Conservation (phyloP, 2,888 invertebrate genomes). For the Volucella inanis region DNA sequence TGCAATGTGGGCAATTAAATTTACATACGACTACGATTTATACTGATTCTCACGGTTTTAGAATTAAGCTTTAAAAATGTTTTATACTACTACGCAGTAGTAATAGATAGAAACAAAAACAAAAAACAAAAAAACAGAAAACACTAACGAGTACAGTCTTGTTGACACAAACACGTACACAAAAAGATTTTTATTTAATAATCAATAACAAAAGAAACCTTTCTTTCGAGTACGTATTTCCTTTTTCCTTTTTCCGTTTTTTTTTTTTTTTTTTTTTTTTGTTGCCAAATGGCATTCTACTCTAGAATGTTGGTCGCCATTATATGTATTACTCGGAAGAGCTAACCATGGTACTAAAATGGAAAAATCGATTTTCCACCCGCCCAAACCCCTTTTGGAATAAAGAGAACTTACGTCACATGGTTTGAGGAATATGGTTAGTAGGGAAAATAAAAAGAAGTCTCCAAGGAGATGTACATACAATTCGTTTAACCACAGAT, state of each 20-base stretch:
- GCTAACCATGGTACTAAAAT: slow-evolving; percentile 32
- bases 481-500: background rate
- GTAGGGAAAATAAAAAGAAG: slow-evolving; percentile 15
- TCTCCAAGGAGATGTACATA: slow-evolving; percentile 1
- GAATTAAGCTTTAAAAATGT: slow-evolving; percentile 6
- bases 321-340: slow-evolving; percentile 53
- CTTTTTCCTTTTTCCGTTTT: slow-evolving; percentile 1
- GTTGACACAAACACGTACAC: slow-evolving; percentile 21
- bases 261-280: slow-evolving; percentile 10
- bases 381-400: slow-evolving; percentile 4
- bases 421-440: slow-evolving; percentile 21
- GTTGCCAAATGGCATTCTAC: slow-evolving; percentile 66
- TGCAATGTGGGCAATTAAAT: slow-evolving; percentile 68
- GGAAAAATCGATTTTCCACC: slow-evolving; percentile 69
- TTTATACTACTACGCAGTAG: slow-evolving; percentile 48
- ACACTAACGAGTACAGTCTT: background rate
- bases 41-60: slow-evolving; percentile 31
- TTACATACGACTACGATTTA: slow-evolving; percentile 50
- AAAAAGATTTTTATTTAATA: slow-evolving; percentile 27
- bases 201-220: slow-evolving; percentile 61
- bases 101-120: too few species aligned
- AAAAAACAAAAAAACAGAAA: slow-evolving; percentile 23
- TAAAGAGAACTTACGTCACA: slow-evolving; percentile 67
- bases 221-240: slow-evolving; percentile 35
- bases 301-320: slow-evolving; percentile 72